A percentile compares a stretch with the other conserved stretches of the same genome.
phyloP scores from a whole-genome alignment of 2,113 vertebrate genomes.

The Syrrhaptes paradoxus region DNA sequence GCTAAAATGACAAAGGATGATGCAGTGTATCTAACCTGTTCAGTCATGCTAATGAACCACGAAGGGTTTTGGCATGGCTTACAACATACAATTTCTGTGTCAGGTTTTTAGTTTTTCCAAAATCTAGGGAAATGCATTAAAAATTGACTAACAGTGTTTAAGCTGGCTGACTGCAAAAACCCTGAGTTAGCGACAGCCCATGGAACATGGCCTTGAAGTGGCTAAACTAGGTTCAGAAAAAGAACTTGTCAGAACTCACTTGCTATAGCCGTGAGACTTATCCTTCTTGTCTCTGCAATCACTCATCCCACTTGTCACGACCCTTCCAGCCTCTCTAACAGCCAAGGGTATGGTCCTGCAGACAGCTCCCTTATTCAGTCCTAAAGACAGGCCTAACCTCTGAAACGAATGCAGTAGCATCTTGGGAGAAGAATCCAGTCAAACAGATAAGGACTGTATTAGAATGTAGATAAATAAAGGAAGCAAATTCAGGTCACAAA shows the following conservation, averaged over 20 bases:
- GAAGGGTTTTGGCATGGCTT: not conserved
- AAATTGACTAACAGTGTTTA: not conserved
- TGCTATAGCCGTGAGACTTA: not conserved
- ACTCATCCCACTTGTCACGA: accelerated
- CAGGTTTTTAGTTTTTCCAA: not conserved
- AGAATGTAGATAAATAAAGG: not conserved
- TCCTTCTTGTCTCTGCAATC: not conserved
- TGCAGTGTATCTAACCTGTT: not conserved
- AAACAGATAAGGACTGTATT: not conserved
- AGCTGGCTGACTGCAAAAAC: not conserved
- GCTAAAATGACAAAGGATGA: not conserved
- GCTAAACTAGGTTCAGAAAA: not conserved
- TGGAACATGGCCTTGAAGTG: not conserved
- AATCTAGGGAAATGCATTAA: not conserved
- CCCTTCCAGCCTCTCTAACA: not conserved
- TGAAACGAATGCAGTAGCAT: not conserved
- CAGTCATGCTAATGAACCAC: not conserved
- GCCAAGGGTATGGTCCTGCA: not conserved
- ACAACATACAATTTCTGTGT: not conserved
- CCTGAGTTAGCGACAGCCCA: not conserved
- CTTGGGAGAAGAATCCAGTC: not conserved
- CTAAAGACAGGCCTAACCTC: not conserved
- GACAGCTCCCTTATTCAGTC: not conserved
- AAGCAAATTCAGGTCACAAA: not conserved
- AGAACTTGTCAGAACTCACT: not conserved